Percentiles rank a stretch among this genome's conserved stretches.
phyloP scores from a whole-genome alignment of 2,888 invertebrate species.

The Drosophila anceps region DNA sequence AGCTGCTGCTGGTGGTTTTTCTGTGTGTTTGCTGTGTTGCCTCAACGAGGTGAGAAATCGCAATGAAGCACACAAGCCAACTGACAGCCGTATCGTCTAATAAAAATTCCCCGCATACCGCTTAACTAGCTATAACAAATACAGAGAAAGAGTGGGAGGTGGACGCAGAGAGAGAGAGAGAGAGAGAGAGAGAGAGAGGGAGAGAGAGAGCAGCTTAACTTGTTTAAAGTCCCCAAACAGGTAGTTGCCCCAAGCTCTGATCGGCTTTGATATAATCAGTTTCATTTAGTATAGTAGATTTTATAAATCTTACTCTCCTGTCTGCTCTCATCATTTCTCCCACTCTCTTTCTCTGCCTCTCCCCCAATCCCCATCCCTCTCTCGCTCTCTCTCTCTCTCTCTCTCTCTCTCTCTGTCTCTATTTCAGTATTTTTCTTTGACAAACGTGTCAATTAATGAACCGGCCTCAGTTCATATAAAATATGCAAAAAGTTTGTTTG shows the following conservation, averaged over 20 bases:
- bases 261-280: conserved; percentile 28
- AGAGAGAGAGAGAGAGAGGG: background rate
- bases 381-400: background rate
- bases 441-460: conserved; percentile 66
- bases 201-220: background rate
- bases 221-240: conserved; percentile 34
- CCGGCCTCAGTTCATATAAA: conserved; percentile 53
- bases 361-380: background rate
- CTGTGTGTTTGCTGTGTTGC: conserved; percentile 44
- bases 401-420: background rate
- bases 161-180: background rate
- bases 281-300: conserved; percentile 3
- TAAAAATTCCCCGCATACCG: conserved; percentile 55
- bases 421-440: conserved; percentile 23
- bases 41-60: conserved; percentile 67
- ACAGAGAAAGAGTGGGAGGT: conserved; percentile 1
- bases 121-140: conserved; percentile 2
- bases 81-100: conserved; percentile 24
- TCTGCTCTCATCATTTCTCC: background rate
- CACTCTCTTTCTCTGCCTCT: background rate
- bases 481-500: conserved; percentile 61
- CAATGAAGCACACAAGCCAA: conserved; percentile 53
- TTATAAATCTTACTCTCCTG: background rate
- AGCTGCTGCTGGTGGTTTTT: conserved; percentile 22
- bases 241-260: conserved; percentile 32